These are phyloP conservation scores for Drosophila sucinea DNA, from an alignment of 1,140 invertebrate species.

Conservation along the genomic window DNA sequence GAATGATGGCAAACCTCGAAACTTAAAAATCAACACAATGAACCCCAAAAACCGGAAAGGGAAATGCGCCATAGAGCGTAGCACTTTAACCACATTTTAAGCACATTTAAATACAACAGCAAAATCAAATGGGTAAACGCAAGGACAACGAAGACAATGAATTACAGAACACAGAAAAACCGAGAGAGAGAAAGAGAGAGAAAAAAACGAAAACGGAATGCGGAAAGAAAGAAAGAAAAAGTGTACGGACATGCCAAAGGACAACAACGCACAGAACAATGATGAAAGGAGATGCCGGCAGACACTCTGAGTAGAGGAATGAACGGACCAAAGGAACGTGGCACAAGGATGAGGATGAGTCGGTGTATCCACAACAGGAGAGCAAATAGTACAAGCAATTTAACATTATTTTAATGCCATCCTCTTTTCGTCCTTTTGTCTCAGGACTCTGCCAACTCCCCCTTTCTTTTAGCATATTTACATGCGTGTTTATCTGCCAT, in stretches of 20 bases:
- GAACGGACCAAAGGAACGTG: not conserved
- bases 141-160: slow-evolving; percentile 40
- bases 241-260: slow-evolving; percentile 46
- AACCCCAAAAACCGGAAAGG: slow-evolving; percentile 17
- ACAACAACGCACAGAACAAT: slow-evolving; percentile 36
- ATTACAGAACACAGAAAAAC: slow-evolving; percentile 57
- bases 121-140: slow-evolving; percentile 43
- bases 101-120: slow-evolving; percentile 64
- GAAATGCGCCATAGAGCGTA: slow-evolving; percentile 40
- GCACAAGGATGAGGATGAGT: not conserved
- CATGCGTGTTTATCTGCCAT: slow-evolving; percentile 69
- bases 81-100: slow-evolving; percentile 63
- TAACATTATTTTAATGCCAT: slow-evolving; percentile 70
- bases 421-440: slow-evolving; percentile 52
- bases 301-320: slow-evolving; percentile 35
- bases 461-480: slow-evolving; percentile 44
- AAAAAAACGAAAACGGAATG: not conserved
- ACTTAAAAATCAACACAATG: slow-evolving; percentile 54
- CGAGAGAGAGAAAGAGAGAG: slow-evolving; percentile 16
- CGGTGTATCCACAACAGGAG: slow-evolving; percentile 6
- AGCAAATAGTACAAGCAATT: slow-evolving; percentile 67
- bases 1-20: slow-evolving; percentile 35
- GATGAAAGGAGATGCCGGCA: slow-evolving; percentile 41
- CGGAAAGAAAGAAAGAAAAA: slow-evolving; percentile 28
- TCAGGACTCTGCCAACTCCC: slow-evolving; percentile 8